Evolutionary conservation across 2,797 vertebrate genomes (phyloP), one percentile per base, ranked within the genome.

Genomic region (Pampus argenteus): DNA sequence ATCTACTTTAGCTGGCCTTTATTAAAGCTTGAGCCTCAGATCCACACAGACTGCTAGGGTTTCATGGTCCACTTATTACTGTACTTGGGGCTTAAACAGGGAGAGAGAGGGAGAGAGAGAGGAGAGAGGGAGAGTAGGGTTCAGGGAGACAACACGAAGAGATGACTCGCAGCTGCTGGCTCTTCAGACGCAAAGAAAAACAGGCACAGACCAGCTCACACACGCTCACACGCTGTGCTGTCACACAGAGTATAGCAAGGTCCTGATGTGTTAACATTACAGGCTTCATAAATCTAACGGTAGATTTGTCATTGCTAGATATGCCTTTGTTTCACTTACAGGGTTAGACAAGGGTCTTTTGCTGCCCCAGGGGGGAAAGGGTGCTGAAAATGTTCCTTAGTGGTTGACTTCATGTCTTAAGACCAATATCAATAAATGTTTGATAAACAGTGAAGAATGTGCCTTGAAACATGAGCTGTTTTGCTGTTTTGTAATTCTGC

Each of bases 151-250:
- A 74, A 62, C 18, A 64, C 79, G 71, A 79, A 68, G 83, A 83
- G 90, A 92, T 74, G 85, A 88, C 85, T 92, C 90, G 86, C 92
- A 92, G 92, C 91, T 92, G 91, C 86, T 20, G 60, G 68, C 76
- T 70, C 70, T 76, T 88, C 74, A 48, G 74, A 86, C 76, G 77
- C 76, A 81, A 87, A 86, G 84, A 80, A 85, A 89, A 87, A 87
- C 83, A 83, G 26, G 64, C 50, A 31, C 15, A 56, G 62, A 40
- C 54, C 58, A n/a, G 51, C 14, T 26, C 66, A 80, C 69, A 62
- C 8, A 23, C 31, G 10, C 74, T 72, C 68, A 22, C 71, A 64
- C 71, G 49, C 71, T 15, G 40, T 51, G 76, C 82, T 83, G 83
- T 89, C 84, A 85, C 78, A 82, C 70, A 40, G 36, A 69, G 69